Evolutionary conservation across 2,797 vertebrate genomes (phyloP).

Genomic region (Xiphophorus birchmanni): DNA sequence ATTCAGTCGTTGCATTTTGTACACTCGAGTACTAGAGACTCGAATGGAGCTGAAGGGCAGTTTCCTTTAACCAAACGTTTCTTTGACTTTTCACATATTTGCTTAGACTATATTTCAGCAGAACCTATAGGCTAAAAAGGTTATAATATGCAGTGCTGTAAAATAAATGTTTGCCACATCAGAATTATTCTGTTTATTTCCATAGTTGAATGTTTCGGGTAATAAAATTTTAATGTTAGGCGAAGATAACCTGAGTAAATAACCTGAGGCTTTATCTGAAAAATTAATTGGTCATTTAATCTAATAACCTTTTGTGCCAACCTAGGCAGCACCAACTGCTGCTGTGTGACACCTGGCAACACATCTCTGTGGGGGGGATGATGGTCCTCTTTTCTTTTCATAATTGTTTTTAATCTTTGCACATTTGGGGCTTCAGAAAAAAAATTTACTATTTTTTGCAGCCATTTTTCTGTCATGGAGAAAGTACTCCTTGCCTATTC

Average conservation of each 20-base stretch:
- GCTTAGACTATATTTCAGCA: background rate
- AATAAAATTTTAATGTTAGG: background rate
- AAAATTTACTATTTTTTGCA: background rate
- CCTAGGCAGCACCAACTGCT: background rate
- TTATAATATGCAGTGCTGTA: no score
- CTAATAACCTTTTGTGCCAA: background rate
- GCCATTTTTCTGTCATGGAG: background rate
- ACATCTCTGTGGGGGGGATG: background rate
- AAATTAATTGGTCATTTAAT: background rate
- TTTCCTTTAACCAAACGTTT: background rate
- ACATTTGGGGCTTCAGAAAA: background rate
- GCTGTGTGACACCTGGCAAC: background rate
- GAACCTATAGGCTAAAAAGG: background rate
- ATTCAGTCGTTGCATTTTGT: background rate
- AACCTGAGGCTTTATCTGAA: background rate
- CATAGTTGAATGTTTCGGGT: background rate
- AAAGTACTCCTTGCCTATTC: background rate
- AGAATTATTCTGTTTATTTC: background rate
- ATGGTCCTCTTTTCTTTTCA: background rate
- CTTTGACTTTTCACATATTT: background rate
- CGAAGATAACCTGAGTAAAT: background rate
- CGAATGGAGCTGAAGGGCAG: background rate
- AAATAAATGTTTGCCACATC: background rate
- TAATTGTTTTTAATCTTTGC: background rate
- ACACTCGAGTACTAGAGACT: background rate